A percentile compares a stretch with the other conserved stretches of the same genome.
Evolutionary conservation across 2,113 vertebrate species (phyloP).

Genomic region (Smithornis capensis): DNA sequence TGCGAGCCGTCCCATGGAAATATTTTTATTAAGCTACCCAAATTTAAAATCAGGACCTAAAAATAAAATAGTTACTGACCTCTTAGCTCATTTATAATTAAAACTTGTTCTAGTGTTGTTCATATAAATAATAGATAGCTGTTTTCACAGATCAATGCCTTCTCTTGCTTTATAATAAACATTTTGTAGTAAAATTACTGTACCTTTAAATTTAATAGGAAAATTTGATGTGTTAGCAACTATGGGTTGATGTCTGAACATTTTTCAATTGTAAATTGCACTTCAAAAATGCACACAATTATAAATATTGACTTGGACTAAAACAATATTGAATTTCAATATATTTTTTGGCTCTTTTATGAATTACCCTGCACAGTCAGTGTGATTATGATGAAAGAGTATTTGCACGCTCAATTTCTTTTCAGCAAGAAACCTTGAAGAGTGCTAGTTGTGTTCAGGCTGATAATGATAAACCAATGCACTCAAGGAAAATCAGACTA

Average conservation of each 20-base stretch:
- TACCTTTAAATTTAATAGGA: constrained; percentile 66
- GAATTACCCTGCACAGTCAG: constrained; percentile 69
- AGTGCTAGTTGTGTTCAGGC: constrained; percentile 32
- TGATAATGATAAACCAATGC: constrained; percentile 62
- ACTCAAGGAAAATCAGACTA: constrained; percentile 44
- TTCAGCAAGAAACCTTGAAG: constrained; percentile 65
- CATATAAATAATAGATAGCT: constrained; percentile 70
- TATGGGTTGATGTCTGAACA: constrained; percentile 67
- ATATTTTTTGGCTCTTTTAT: constrained; percentile 76
- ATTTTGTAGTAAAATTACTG: constrained; percentile 61
- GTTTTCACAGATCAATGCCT: constrained; percentile 67
- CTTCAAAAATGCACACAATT: constrained; percentile 84
- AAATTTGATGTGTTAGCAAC: constrained; percentile 74
- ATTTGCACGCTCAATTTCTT: constrained; percentile 78
- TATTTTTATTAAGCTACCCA: neutral
- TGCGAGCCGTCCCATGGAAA: neutral
- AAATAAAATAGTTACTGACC: constrained; percentile 64
- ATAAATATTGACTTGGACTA: constrained; percentile 84
- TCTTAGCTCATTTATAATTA: constrained; percentile 70
- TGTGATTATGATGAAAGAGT: constrained; percentile 78
- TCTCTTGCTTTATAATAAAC: constrained; percentile 39
- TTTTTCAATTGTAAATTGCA: constrained; percentile 76
- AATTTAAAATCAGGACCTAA: constrained; percentile 49
- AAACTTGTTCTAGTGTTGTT: constrained; percentile 60
- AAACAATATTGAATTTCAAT: constrained; percentile 86